Evolutionary conservation across 1,140 invertebrate genomes (phyloP), one percentile per base, ranked within the genome.

Genomic region (Pogonognathellus flavescens): DNA sequence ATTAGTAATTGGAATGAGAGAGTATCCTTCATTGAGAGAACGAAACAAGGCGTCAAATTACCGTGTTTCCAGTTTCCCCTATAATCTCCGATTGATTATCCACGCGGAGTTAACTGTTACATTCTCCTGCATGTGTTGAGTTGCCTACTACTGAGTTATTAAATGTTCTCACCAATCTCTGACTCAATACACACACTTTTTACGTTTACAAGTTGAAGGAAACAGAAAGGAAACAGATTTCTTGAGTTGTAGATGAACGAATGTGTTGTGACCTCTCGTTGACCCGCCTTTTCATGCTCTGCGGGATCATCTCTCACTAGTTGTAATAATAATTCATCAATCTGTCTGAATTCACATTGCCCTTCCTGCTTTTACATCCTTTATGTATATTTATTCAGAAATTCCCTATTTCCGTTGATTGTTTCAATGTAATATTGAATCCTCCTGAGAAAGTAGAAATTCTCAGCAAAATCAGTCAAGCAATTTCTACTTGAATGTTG

Each of bases 41-140:
- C 14, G 13, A 50, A 25, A 70, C 1, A 59, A 84, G 53, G 83
- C 66, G 59, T 85, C 80, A 85, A 85, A 85, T 85, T 82, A 85
- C 84, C 84, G 84, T 85, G 80, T 82, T 85, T 85, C 84, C 84
- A 41, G 6, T 60, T 31, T 62, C 41, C 49, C 59, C 11, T 41
- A 6, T 41, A 41, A 1, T 3, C 31, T 53, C 50, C n/a, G 82
- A 85, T 85, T 25, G 22, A 85, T 85, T 85, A 60, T 76, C 49
- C 80, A 85, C 25, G 70, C 66, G 18, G 14, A 60, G 20, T 11
- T 5, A 1, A 31, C 70, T 20, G 2, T 20, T 62, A 62, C 59
- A 62, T 59, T n/a, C 9, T n/a, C 57, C 18, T 59, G 16, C 7
- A 18, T 59, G n/a, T 18, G 0, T 62, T 66, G 10, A 66, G 22